Evolutionary conservation across 2,797 vertebrate genomes (phyloP), one percentile per base, ranked within the genome.

Genomic region (Anabacerthia variegaticeps): DNA sequence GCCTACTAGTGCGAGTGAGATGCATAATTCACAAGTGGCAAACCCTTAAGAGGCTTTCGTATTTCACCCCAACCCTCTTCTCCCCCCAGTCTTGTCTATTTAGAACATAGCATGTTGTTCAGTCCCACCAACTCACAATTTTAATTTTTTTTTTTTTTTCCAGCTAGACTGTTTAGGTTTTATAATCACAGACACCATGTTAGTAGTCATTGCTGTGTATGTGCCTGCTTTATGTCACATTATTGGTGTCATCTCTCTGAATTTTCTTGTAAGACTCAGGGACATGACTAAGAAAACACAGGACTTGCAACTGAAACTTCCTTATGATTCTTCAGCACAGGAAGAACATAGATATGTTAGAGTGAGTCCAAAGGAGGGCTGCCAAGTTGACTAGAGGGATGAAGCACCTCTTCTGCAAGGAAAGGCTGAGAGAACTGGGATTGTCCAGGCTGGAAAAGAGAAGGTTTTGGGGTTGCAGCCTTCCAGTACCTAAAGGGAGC

Each of bases 1-100:
- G 3, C 89, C 92, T 96, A 95, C 87, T 96, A 93, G 82, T 84
- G 90, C 96, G 93, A 97, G 84, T 71, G 71, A 96, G 95, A 96
- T 94, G 85, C 87, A 96, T 97, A 95, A 96, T 95, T 97, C 95
- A 95, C 81, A 94, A 96, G 69, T 65, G 89, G 93, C 85, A 89
- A 95, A 92, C 71, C 88, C 75, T 97, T 86, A 93, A 94, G 94
- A 97, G 84, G 69, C 62, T 88, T 93, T 81, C 1, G 3, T 86
- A 91, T 90, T 84, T 93, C 93, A 75, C 46, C 44, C 34, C 66
- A 94, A 51, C 7, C 24, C 39, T 90, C 66, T 66, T n/a, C 66
- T 43, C 8, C 20, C 72, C 72, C 46, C 51, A 39, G 13, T 72
- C 75, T 44, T 8, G 3, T 17, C 43, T 72, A 46, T 49, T 43